Evolutionary conservation across 2,113 vertebrate genomes (phyloP), one percentile per base, ranked within the genome.

Genomic region (Arothron firmamentum): DNA sequence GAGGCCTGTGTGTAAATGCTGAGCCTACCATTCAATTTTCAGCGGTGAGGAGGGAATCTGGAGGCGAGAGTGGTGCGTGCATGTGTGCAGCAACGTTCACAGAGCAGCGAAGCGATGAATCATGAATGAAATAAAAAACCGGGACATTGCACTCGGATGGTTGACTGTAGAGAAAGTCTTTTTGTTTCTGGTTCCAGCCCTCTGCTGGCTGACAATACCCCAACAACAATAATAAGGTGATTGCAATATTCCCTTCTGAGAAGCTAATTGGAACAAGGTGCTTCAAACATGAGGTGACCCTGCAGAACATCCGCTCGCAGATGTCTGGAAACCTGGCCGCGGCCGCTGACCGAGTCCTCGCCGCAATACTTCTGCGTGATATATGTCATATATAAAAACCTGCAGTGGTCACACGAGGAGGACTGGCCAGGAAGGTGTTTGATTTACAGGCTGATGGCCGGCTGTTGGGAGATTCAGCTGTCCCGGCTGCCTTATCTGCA

Each of bases 1-100:
- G 82, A 74, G 74, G 69, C 23, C 78, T 81, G 82, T 80, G 80
- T 78, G 75, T 84, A 78, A 87, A 88, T 78, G 75, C 75, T 81
- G 81, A 82, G 75, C 75, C 80, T 83, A 85, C 81, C 60, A 52
- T 87, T 89, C 80, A 83, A 84, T 87, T 85, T 85, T 65, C 86
- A 78, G 88, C 84, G 82, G 82, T 50, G 75, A 80, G 34, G 34
- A 64, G 75, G 61, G 79, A 79, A 79, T 84, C 72, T 64, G 68
- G 70, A 59, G 67, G 67, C 66, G 70, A 58, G 69, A 62, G 70
- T 59, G 80, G 83, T 56, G 85, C 60, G 85, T 85, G 80, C 79
- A 77, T 72, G 58, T 62, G 45, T 16, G 45, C n/a, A 7, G 16
- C 15, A 7, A n/a, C 5, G 45, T 47, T 47, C 14, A 6, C 47